phyloP scores from a whole-genome alignment of 2,888 invertebrate genomes.

The Leucophora obtusa region DNA sequence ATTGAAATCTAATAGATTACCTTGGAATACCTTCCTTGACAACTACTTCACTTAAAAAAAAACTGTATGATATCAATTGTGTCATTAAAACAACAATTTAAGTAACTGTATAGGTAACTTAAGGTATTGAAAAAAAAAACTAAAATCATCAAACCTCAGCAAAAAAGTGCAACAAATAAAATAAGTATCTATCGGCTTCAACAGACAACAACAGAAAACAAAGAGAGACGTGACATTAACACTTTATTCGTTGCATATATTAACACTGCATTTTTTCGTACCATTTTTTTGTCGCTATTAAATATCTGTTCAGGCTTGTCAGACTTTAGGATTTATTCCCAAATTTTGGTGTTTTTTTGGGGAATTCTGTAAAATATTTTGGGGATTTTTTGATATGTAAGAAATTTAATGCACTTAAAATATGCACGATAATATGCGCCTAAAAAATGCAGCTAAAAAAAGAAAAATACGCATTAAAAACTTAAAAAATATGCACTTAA shows the following conservation, averaged over 20 bases:
- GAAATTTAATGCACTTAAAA: no score
- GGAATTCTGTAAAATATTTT: no score
- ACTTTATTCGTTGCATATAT: slow-evolving; percentile 65
- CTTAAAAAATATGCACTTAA: no score
- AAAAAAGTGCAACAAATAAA: slow-evolving; percentile 21
- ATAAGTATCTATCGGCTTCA: slow-evolving; percentile 18
- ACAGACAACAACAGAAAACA: slow-evolving; percentile 21
- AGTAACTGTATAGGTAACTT: slow-evolving; percentile 38
- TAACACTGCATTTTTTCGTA: slow-evolving; percentile 59
- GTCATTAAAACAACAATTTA: slow-evolving; percentile 26
- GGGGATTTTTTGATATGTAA: no score
- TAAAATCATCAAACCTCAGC: slow-evolving; percentile 27
- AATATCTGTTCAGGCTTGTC: slow-evolving; percentile 1
- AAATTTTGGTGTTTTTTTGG: no score
- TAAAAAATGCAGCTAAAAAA: no score
- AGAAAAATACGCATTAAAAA: no score
- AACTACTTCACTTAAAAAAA: background rate
- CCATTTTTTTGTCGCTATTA: slow-evolving; percentile 39
- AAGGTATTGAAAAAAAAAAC: slow-evolving; percentile 17
- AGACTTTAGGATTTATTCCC: no score
- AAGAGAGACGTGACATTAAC: slow-evolving; percentile 62
- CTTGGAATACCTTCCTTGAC: background rate
- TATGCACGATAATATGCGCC: no score
- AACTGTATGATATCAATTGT: slow-evolving; percentile 24
- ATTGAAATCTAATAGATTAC: background rate